Base-by-base conservation (phyloP, 2,113 vertebrate species). In the Hippocampus abdominalis region DNA sequence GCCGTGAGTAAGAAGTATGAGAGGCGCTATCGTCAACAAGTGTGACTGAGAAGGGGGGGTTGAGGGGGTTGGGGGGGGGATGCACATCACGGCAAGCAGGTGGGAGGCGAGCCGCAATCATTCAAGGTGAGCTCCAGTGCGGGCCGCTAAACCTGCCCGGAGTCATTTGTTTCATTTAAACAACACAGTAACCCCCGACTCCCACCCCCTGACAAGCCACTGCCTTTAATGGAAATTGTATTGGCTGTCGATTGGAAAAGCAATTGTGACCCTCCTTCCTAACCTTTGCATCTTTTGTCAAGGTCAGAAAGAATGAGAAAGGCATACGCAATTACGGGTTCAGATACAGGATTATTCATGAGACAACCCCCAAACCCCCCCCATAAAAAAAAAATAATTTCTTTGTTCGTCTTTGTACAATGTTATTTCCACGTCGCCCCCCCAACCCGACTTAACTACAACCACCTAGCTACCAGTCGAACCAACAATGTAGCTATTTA, bases 151-250 rank as follows among this genome's bases (percentile, higher is more conserved):
- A 54, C 51, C 25, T 25, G 23, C 54, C 54, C 25, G 54, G 11
- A 57, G 54, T 57, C 54, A 27, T 57, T 57, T 57, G 25, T 57
- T 57, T 27, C 54, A 57, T 57, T 57, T 57, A 27, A 27, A 57
- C 54, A 57, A 57, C 23, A 57, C 12, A 4, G 54, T 13, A 27
- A 25, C 12, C 25, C 12, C 32, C 32, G 6, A 32, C 1, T 1
- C 10, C 40, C 8, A 11, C 40, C 8, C 40, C 40, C 3, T 8
- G 23, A 57, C 11, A 13, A 25, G 54, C 23, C 23, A 12, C 23
- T 13, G 54, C 54, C 23, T 57, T 57, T 57, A 57, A 57, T 27
- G 54, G 54, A 5, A 57, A 57, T 57, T 25, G n/a, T 57, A 57
- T 27, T 25, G 27, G 54, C 23, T 15, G 23, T 57, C 13, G 54